Percentiles rank a stretch among this genome's conserved stretches.
phyloP scores from a whole-genome alignment of 2,797 vertebrate genomes.

The Melanotaenia nigrans region DNA sequence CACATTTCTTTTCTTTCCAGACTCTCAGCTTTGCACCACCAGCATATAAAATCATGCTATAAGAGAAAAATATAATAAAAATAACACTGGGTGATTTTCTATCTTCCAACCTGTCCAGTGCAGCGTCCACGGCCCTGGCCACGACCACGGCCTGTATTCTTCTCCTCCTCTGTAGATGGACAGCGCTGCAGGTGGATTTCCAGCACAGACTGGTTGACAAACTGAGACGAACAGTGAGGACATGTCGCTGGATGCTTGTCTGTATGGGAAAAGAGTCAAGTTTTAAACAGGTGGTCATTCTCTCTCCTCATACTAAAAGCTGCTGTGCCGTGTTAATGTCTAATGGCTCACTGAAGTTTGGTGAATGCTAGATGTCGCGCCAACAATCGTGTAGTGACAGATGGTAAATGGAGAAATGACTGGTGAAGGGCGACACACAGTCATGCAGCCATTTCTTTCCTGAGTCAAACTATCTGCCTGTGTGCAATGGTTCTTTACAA shows the following conservation, averaged over 20 bases:
- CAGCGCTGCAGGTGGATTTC: constrained; percentile 88
- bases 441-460: constrained; percentile 17
- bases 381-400: constrained; percentile 17
- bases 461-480: constrained; percentile 3
- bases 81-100: not conserved
- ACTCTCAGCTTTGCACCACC: not conserved
- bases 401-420: constrained; percentile 15
- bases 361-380: not conserved
- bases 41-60: not conserved
- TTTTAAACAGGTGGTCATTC: constrained; percentile 24
- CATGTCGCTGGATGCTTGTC: constrained; percentile 86
- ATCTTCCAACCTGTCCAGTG: constrained; percentile 78
- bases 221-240: constrained; percentile 85
- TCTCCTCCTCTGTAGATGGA: constrained; percentile 75
- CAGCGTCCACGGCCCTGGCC: constrained; percentile 84
- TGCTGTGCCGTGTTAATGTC: constrained; percentile 6
- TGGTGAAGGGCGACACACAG: constrained; percentile 8
- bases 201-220: constrained; percentile 85
- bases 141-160: constrained; percentile 68
- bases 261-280: constrained; percentile 31
- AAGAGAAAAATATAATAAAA: too few species aligned
- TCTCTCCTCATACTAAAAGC: constrained; percentile 6
- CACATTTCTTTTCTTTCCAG: not conserved
- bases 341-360: constrained; percentile 16
- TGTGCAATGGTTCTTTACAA: constrained; percentile 9